A percentile compares a stretch with the other conserved stretches of the same genome.
Evolutionary conservation across 1,140 invertebrate species (phyloP).

Genomic region (Harlomillsia oculata): DNA sequence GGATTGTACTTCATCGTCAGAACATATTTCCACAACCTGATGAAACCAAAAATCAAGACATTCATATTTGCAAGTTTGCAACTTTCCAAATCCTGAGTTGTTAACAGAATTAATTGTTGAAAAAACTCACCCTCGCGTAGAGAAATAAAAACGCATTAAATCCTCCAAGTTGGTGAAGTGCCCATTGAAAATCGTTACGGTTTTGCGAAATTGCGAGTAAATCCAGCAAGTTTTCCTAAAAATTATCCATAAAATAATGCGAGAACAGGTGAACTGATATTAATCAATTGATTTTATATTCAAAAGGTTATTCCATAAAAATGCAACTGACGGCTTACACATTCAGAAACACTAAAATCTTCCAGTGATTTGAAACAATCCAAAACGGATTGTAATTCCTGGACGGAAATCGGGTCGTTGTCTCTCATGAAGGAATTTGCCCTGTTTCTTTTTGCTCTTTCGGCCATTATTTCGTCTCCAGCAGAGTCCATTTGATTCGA

Average conservation of each 20-base stretch:
- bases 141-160: constrained; percentile 26
- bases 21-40: constrained; percentile 33
- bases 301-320: background rate
- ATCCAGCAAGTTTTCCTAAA: constrained; percentile 25
- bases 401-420: no score
- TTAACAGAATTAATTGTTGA: background rate
- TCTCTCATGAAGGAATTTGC: no score
- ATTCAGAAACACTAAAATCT: background rate
- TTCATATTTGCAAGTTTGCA: background rate
- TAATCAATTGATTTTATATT: background rate
- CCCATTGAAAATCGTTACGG: constrained; percentile 34
- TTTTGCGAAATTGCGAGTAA: constrained; percentile 20
- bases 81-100: background rate
- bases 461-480: no score
- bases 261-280: background rate
- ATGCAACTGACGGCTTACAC: background rate
- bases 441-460: no score
- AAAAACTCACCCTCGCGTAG: constrained; percentile 25
- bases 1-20: constrained; percentile 29
- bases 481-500: no score
- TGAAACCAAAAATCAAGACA: background rate
- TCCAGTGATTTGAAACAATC: background rate
- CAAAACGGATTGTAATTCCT: background rate
- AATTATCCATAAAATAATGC: background rate
- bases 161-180: constrained; percentile 33